Base-by-base conservation (phyloP, 2,797 vertebrate genomes). In the Spinus olivaceus region DNA sequence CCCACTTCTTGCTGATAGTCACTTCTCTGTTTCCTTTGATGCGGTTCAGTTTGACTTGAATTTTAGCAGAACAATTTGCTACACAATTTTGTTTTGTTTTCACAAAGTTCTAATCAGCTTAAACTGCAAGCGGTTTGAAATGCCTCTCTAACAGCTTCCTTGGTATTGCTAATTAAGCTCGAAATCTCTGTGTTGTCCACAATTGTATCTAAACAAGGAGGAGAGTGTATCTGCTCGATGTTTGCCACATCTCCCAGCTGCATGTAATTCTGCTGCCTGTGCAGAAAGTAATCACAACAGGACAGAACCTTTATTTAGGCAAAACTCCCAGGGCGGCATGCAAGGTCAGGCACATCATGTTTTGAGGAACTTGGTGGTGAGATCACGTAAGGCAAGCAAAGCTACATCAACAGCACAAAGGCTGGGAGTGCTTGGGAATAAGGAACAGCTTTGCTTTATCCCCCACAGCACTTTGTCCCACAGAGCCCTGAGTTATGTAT, bases 31-130 rank as follows among this genome's bases (percentile, higher is more conserved):
- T 92, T 71, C 87, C 64, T 97, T 94, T 96, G 90, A 94, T 96
- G 91, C 0, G 53, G 85, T 90, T 92, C 53, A 37, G 32, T 94
- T 94, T 57, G 53, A 61, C 63, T 95, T 95, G 89, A 93, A 86
- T 94, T 90, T 86, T 91, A 83, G 51, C 77, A 63, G 79, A 60
- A 88, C 56, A 33, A 57, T 96, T 93, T 81, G 64, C 95, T 84
- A 41, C 63, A 50, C 41, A 60, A n/a, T 84, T 83, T 81, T 88
- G 77, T 63, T 94, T 93, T 97, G 92, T 92, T 96, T 96, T 94
- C 81, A 66, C 53, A 25, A 88, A 94, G 85, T 94, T 92, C 91
- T 95, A 90, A 96, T 97, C 95, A 92, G 87, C 93, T 96, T 92
- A 92, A 93, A 91, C 77, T 73, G 87, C 60, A 51, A 84, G 41